Percentiles rank a stretch among this genome's conserved stretches.
Conservation (phyloP, 1,140 invertebrate genomes). For the Diachasma alloeum region DNA sequence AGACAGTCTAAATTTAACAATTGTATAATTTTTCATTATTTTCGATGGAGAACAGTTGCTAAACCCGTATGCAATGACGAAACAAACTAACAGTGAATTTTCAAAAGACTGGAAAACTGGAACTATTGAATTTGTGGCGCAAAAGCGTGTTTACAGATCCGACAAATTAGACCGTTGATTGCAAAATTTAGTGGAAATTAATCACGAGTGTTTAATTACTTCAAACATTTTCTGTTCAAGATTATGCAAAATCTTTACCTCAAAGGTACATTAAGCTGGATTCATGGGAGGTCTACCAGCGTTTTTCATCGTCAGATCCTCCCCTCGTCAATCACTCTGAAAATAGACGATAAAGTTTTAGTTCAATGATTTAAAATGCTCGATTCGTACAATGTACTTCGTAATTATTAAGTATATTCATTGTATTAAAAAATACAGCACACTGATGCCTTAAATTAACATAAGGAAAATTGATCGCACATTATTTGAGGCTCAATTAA, state of each 20-base stretch:
- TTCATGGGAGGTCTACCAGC: conserved; percentile 36
- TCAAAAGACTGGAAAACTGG: background rate
- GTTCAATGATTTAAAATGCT: background rate
- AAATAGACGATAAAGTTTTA: conserved; percentile 56
- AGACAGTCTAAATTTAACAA: conserved; percentile 44
- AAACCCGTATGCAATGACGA: conserved; percentile 12
- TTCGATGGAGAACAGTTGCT: conserved; percentile 26
- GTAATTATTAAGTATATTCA: background rate
- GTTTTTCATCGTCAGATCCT: conserved; percentile 32
- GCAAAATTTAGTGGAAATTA: background rate
- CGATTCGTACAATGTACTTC: background rate
- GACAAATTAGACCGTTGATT: background rate
- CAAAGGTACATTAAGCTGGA: conserved; percentile 57
- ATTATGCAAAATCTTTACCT: conserved; percentile 64
- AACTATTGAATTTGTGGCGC: background rate
- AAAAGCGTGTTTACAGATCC: background rate
- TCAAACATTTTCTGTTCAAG: conserved; percentile 37
- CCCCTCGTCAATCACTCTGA: conserved; percentile 47
- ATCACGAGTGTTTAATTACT: conserved; percentile 17
- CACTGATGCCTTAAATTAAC: background rate
- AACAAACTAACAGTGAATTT: conserved; percentile 10
- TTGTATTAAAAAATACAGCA: background rate
- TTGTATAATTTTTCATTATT: conserved; percentile 31
- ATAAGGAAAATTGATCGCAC: background rate
- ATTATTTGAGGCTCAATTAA: background rate